phyloP scores from a whole-genome alignment of 92 coral and sea anemone species.

The Zoanthus solanderi region DNA sequence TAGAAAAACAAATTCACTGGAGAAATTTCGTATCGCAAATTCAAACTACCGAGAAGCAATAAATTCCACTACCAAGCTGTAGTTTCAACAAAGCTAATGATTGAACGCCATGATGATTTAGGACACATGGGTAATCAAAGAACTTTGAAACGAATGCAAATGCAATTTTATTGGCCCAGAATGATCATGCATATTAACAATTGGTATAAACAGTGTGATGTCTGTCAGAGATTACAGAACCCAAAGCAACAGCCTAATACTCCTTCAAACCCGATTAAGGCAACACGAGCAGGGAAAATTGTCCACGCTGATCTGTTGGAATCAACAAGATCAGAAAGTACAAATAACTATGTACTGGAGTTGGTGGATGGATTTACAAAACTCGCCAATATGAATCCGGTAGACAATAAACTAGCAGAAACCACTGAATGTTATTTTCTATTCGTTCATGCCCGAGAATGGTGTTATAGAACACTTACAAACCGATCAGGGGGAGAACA shows the following conservation, averaged over 20 bases:
- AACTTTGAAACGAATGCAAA: background rate
- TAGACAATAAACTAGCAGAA: conserved; percentile 29
- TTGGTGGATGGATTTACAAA: conserved; percentile 50
- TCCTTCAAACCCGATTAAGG: conserved; percentile 23
- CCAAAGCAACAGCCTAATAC: conserved; percentile 42
- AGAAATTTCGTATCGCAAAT: background rate
- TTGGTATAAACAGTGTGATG: background rate
- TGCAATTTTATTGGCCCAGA: background rate
- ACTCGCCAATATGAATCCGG: conserved; percentile 33
- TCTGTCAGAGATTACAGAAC: background rate
- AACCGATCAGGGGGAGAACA: conserved; percentile 43
- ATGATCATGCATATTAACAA: background rate
- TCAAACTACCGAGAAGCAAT: background rate
- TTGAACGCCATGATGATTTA: background rate
- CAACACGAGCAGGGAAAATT: conserved; percentile 37
- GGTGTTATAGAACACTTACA: conserved; percentile 54
- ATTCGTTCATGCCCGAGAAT: conserved; percentile 30
- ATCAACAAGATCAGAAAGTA: conserved; percentile 16
- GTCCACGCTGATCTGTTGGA: conserved; percentile 44
- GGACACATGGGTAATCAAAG: background rate
- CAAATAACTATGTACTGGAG: conserved; percentile 38
- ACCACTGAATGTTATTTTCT: conserved; percentile 39
- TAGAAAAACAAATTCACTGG: conserved; percentile 20
- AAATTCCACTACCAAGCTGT: background rate
- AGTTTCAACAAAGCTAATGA: background rate